Evolutionary conservation across 2,888 invertebrate genomes (phyloP), one percentile per base, ranked within the genome.

Genomic region (Drosophila incognita): DNA sequence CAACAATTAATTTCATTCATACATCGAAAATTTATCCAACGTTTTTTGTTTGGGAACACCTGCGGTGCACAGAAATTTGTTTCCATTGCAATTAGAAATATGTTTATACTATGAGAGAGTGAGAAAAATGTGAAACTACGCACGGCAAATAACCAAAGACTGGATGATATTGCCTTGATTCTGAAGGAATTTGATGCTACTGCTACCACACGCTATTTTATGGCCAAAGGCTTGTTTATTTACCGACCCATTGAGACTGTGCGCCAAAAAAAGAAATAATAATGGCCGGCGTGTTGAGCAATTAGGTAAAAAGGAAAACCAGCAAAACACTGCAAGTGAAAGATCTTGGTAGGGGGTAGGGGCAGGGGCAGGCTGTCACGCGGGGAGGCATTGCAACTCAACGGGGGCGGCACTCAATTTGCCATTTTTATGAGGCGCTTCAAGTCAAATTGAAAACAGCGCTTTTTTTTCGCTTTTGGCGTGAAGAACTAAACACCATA

Each of bases 361-460:
- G 33, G 65, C 4, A 11, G 59, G 10, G 27, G 56, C 27, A 27
- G 8, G 27, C 27, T 24, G 21, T 46, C 21, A 15, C 7, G 29
- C 6, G 35, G 27, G 38, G 66, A n/a, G 67, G 18, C 31, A 35
- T 63, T 60, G 66, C 59, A 54, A 75, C 90, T 59, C 84, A 85
- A 87, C 90, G 90, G 84, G 84, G 83, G 84, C 90, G 69, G 83
- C 87, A 89, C 90, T 90, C 80, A 87, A 89, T 89, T 87, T 82
- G 84, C 89, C 82, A 90, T 89, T 90, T 87, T 87, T 87, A 90
- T 89, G 87, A 83, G 90, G 79, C 84, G 87, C 83, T 79, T 74
- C 70, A 81, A 86, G 69, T 70, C 70, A 77, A 76, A 87, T 87
- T 83, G 77, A 87, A 82, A 88, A 72, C 83, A 83, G 52, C 76